phyloP scores from a whole-genome alignment of 2,888 invertebrate species.

The Digitonthophagus gazella region DNA sequence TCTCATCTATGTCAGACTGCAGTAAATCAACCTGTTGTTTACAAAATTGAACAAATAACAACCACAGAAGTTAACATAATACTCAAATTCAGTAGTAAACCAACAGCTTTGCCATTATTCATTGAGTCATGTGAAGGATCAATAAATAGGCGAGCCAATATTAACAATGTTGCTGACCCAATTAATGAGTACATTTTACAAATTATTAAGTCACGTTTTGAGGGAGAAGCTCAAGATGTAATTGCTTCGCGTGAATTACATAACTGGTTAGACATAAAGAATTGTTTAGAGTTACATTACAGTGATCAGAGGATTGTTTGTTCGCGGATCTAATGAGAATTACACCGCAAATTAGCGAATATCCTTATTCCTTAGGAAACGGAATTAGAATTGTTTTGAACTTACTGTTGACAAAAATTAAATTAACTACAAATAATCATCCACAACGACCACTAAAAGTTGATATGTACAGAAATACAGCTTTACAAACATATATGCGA shows the following conservation, averaged over 20 bases:
- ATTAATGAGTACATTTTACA: neutral
- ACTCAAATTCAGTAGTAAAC: neutral
- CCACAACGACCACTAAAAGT: neutral
- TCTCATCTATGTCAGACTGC: too few relatives aligned
- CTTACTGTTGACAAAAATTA: neutral
- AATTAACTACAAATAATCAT: neutral
- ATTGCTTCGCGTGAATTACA: conserved; percentile 5
- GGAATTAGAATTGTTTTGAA: neutral
- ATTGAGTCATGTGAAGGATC: neutral
- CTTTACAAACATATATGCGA: neutral
- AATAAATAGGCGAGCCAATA: neutral
- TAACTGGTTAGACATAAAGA: neutral
- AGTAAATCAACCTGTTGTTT: too few relatives aligned
- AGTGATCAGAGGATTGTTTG: neutral
- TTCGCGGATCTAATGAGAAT: neutral
- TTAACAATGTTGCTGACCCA: neutral
- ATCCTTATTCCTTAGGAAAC: neutral
- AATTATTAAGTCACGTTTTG: neutral
- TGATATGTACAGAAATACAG: neutral
- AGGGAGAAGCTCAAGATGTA: neutral
- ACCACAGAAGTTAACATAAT: neutral
- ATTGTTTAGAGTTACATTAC: neutral
- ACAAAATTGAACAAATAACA: too few relatives aligned
- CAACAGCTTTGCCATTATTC: neutral
- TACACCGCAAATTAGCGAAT: neutral